A percentile compares a stretch with the other conserved stretches of the same genome.
These are phyloP conservation scores for Loripinus fragilis DNA, from an alignment of 2,888 invertebrate species.

Conservation along the genomic window DNA sequence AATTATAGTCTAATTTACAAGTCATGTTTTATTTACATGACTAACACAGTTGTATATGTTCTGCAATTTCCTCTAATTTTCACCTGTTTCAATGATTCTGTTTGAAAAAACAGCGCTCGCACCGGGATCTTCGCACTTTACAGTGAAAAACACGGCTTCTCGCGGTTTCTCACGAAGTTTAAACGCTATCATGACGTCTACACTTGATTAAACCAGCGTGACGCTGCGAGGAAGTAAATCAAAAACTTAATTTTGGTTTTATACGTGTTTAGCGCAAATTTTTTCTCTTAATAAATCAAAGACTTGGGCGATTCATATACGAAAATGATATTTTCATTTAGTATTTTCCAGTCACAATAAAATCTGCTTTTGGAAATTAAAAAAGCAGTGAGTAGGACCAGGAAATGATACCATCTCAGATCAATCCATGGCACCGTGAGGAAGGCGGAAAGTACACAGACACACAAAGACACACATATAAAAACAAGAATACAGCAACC, in stretches of 20 bases:
- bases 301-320: too few relatives aligned
- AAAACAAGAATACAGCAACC: too few relatives aligned
- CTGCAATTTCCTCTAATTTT: neutral
- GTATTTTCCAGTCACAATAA: too few relatives aligned
- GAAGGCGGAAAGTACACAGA: too few relatives aligned
- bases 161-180: constrained; percentile 9
- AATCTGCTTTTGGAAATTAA: too few relatives aligned
- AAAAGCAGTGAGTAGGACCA: too few relatives aligned
- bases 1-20: constrained; percentile 8
- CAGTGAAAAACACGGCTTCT: constrained; percentile 6
- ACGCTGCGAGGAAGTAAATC: constrained; percentile 11
- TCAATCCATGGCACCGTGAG: too few relatives aligned
- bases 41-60: too few relatives aligned
- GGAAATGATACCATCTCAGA: too few relatives aligned
- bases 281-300: too few relatives aligned
- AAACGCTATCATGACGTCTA: constrained; percentile 19
- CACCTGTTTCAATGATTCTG: neutral
- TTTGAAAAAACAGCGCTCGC: neutral
- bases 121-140: constrained; percentile 3
- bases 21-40: neutral
- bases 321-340: too few relatives aligned
- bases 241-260: constrained; percentile 10
- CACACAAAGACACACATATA: too few relatives aligned
- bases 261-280: neutral
- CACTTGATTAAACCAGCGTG: constrained; percentile 9